phyloP scores from a whole-genome alignment of 35 echinoderm and acorn worm genomes.

The Stichopus chloronotus region DNA sequence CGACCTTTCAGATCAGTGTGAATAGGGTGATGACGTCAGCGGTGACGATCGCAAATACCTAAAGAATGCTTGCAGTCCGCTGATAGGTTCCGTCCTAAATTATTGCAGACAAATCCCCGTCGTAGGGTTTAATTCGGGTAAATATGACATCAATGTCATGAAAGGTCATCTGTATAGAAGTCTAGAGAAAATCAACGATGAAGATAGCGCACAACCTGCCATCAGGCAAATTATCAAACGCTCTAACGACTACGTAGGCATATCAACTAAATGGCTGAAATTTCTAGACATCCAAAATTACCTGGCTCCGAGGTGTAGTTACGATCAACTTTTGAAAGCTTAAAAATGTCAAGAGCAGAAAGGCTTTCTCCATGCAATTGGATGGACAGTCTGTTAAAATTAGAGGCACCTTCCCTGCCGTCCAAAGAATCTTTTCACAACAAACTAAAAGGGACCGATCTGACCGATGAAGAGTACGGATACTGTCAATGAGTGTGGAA shows the following conservation, averaged over 20 bases:
- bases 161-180: constrained; percentile 11
- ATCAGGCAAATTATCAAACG: constrained; percentile 44
- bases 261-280: constrained; percentile 47
- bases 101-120: no score
- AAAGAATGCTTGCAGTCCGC: no score
- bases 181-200: background rate
- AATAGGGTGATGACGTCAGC: no score
- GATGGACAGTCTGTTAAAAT: constrained; percentile 58
- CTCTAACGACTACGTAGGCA: constrained; percentile 6
- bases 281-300: constrained; percentile 67
- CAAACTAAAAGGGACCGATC: constrained; percentile 12
- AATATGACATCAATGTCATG: no score
- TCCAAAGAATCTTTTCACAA: constrained; percentile 56
- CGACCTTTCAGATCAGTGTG: background rate
- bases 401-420: background rate
- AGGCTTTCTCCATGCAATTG: constrained; percentile 72
- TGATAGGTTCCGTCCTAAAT: no score
- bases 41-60: no score
- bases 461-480: constrained; percentile 20
- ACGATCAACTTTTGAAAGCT: constrained; percentile 35
- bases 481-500: constrained; percentile 58
- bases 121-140: no score
- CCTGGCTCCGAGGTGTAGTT: constrained; percentile 55
- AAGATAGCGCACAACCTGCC: background rate
- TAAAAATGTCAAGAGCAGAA: constrained; percentile 50